Evolutionary conservation across 35 echinoderm and acorn worm genomes (phyloP).

Genomic region (Ophioderma brevispina): DNA sequence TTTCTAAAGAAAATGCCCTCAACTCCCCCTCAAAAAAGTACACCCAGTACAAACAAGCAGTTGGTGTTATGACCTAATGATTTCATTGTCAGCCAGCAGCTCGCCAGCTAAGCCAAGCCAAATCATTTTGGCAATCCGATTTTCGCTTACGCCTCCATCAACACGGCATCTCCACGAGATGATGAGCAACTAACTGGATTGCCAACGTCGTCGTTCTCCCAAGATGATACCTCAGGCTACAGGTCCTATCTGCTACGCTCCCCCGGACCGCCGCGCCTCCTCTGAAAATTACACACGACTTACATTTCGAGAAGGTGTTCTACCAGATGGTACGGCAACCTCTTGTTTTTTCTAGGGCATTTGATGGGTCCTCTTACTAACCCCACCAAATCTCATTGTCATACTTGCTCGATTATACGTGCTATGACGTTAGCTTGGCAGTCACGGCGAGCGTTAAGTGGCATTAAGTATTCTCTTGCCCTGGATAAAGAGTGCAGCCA

Average conservation of each 20-base stretch:
- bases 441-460: background rate
- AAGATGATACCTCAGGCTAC: too few species aligned
- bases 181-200: constrained; percentile 7
- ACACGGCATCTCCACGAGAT: background rate
- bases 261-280: too few species aligned
- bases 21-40: background rate
- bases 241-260: too few species aligned
- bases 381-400: background rate
- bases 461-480: background rate
- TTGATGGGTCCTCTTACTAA: background rate
- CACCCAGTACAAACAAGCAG: background rate
- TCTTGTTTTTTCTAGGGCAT: constrained; percentile 1
- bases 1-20: too few species aligned
- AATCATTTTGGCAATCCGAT: background rate
- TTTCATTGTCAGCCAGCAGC: background rate
- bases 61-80: background rate
- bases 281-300: too few species aligned
- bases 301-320: too few species aligned
- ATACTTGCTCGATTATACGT: too few species aligned
- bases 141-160: background rate
- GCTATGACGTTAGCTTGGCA: too few species aligned
- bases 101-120: background rate
- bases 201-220: background rate
- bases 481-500: background rate
- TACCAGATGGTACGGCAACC: background rate